These are phyloP conservation scores for Catharus ustulatus DNA, from an alignment of 2,797 vertebrate species.

Conservation along the genomic window DNA sequence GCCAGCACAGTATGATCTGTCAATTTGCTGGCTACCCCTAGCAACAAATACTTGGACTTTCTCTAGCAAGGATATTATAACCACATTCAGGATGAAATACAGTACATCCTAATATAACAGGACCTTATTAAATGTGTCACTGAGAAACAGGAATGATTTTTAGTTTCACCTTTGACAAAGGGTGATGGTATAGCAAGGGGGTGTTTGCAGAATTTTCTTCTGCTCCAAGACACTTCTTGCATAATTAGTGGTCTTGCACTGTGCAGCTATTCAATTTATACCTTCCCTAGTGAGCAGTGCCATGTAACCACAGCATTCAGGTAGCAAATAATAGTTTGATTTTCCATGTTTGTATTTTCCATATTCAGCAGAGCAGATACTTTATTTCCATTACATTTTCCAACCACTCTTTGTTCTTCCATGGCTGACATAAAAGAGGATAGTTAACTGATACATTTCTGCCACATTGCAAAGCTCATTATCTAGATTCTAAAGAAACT, in stretches of 20 bases:
- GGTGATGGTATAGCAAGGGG: background rate
- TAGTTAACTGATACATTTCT: background rate
- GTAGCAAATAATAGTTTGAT: conserved; percentile 1
- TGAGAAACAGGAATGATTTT: background rate
- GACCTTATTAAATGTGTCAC: background rate
- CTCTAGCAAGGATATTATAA: background rate
- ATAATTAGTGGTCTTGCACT: background rate
- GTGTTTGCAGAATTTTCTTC: background rate
- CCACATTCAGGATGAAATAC: background rate
- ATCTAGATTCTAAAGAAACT: background rate
- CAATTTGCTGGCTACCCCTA: background rate
- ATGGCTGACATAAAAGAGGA: background rate
- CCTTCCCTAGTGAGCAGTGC: background rate
- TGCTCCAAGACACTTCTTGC: background rate
- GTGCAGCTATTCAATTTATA: background rate
- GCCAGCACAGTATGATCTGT: background rate
- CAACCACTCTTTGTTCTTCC: background rate
- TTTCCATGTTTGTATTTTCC: background rate
- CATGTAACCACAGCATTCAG: background rate
- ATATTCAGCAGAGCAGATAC: background rate
- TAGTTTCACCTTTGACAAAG: background rate
- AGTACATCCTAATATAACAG: background rate
- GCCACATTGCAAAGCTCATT: background rate
- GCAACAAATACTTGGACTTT: background rate
- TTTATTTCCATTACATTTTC: conserved; percentile 16